phyloP scores from a whole-genome alignment of 2,888 invertebrate genomes.

The Volucella inanis region DNA sequence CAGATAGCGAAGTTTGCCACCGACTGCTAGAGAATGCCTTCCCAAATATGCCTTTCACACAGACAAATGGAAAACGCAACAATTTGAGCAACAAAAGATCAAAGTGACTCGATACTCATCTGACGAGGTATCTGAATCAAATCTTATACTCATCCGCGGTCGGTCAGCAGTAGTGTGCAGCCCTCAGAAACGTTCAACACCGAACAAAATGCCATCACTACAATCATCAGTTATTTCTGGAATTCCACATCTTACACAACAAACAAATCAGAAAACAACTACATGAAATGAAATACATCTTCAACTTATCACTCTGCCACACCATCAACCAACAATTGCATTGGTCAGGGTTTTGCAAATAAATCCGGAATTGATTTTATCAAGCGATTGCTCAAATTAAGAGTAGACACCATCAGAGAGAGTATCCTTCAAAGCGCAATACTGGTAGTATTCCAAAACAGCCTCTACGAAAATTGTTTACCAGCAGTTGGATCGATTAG shows the following conservation, averaged over 20 bases:
- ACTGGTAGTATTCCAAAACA: conserved; percentile 35
- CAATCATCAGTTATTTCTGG: conserved; percentile 50
- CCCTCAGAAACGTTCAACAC: conserved; percentile 50
- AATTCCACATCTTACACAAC: conserved; percentile 32
- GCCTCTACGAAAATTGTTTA: conserved; percentile 70
- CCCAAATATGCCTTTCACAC: conserved; percentile 91
- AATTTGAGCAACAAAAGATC: conserved; percentile 86
- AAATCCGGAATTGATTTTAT: conserved; percentile 89
- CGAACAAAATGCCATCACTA: conserved; percentile 65
- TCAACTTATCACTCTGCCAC: conserved; percentile 53
- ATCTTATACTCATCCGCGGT: conserved; percentile 33
- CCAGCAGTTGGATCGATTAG: conserved; percentile 67
- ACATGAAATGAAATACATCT: conserved; percentile 57
- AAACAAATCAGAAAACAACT: conserved; percentile 39
- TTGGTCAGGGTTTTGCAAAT: conserved; percentile 81
- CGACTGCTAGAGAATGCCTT: conserved; percentile 86
- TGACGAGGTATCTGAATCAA: conserved; percentile 86
- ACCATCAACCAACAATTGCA: conserved; percentile 79
- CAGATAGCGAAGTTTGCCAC: conserved; percentile 80
- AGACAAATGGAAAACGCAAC: conserved; percentile 90
- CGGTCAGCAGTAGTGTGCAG: conserved; percentile 52
- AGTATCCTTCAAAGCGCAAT: conserved; percentile 65
- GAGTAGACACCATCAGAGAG: conserved; percentile 76
- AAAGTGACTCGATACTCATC: conserved; percentile 84
- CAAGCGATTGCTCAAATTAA: conserved; percentile 82